These are phyloP conservation scores for Drosophila ogumai DNA, from an alignment of 1,140 invertebrate genomes.

Conservation along the genomic window DNA sequence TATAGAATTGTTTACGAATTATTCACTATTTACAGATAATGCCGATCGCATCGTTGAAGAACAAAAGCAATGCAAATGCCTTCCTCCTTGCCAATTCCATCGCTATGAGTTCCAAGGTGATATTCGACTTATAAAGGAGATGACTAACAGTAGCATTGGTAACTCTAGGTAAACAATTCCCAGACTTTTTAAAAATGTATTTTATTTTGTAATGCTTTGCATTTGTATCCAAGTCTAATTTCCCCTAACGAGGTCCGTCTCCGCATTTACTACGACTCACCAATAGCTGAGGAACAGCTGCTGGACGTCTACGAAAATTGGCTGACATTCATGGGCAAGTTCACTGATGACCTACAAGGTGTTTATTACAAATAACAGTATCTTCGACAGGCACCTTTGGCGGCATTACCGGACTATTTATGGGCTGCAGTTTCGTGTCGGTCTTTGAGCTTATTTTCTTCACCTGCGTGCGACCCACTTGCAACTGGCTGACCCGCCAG, in stretches of 20 bases:
- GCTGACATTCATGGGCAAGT: conserved; percentile 77
- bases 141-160: background rate
- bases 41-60: conserved; percentile 21
- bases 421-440: conserved; percentile 89
- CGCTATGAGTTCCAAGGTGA: conserved; percentile 60
- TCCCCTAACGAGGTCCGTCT: conserved; percentile 60
- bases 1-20: conserved; percentile 5
- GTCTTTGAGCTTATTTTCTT: conserved; percentile 88
- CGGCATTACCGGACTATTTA: conserved; percentile 88
- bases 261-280: conserved; percentile 87
- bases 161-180: conserved; percentile 32
- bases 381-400: conserved; percentile 87
- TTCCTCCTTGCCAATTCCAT: conserved; percentile 62
- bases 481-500: conserved; percentile 72
- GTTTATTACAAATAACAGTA: background rate
- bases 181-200: no score
- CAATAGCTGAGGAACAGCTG: conserved; percentile 86
- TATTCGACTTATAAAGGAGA: conserved; percentile 12
- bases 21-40: conserved; percentile 30
- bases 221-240: conserved; percentile 3
- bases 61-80: conserved; percentile 60
- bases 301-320: conserved; percentile 87
- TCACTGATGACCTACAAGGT: conserved; percentile 27
- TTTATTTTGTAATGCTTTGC: no score
- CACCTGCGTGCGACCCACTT: conserved; percentile 68